These are phyloP conservation scores for Tetragnatha montana DNA, from an alignment of 2,888 invertebrate species.

Conservation along the genomic window DNA sequence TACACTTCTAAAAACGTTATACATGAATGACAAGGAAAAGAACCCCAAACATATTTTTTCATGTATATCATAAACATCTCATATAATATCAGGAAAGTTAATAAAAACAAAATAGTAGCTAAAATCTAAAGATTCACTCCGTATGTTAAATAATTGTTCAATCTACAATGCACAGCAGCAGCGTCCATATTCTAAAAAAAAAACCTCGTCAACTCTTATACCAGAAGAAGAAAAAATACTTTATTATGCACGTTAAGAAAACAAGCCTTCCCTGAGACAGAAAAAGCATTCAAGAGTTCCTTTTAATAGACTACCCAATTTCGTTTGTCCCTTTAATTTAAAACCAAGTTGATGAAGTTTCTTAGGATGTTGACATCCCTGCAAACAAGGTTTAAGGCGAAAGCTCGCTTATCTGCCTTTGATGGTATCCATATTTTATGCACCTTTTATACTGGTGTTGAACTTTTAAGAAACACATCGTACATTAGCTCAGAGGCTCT, in stretches of 20 bases:
- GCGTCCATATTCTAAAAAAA: no score
- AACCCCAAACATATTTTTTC: no score
- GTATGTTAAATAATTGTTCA: no score
- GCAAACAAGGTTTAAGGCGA: background rate
- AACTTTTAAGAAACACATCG: background rate
- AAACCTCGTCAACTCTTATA: background rate
- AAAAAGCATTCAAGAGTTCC: background rate
- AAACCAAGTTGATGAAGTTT: background rate
- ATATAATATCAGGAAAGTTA: no score
- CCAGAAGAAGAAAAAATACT: background rate
- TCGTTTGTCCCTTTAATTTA: background rate
- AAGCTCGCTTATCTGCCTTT: background rate
- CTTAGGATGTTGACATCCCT: background rate
- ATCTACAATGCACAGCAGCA: no score
- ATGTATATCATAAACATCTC: no score
- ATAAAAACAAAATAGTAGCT: no score
- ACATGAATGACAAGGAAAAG: no score
- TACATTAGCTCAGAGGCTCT: background rate
- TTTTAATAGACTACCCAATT: background rate
- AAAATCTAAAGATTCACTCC: no score
- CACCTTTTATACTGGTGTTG: background rate
- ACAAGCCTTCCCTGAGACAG: no score
- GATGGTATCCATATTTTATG: background rate
- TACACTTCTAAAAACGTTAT: no score
- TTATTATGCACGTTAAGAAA: background rate